Evolutionary conservation across 2,888 invertebrate species (phyloP).

Genomic region (Bellardia pandia): DNA sequence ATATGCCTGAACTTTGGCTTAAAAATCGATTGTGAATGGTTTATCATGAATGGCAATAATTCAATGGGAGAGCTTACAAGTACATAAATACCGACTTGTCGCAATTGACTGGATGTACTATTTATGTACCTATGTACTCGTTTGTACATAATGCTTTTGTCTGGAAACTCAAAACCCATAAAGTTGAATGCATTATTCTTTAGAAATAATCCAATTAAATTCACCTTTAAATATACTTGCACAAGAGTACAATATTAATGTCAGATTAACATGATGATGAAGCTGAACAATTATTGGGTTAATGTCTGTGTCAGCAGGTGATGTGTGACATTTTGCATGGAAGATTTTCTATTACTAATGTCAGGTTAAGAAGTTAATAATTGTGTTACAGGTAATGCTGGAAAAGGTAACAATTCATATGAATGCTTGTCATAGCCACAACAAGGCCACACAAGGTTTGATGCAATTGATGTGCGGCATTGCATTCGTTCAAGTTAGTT

Average conservation of each 20-base stretch:
- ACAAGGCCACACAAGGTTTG: background rate
- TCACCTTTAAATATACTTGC: background rate
- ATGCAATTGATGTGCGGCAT: too few species aligned
- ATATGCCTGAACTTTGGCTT: slow-evolving; percentile 27
- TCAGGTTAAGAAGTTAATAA: background rate
- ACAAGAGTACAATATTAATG: background rate
- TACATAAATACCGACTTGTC: background rate
- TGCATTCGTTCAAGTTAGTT: too few species aligned
- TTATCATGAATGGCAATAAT: slow-evolving; percentile 23
- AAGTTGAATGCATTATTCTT: slow-evolving; percentile 25
- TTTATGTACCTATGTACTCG: background rate
- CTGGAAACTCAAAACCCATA: slow-evolving; percentile 10
- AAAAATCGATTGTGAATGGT: slow-evolving; percentile 22
- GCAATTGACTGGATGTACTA: background rate
- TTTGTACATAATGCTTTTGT: background rate
- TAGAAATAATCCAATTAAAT: slow-evolving; percentile 33
- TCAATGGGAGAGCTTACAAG: background rate
- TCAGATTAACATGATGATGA: slow-evolving; percentile 5
- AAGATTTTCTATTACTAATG: background rate
- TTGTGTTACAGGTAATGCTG: background rate
- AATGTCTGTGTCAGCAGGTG: background rate
- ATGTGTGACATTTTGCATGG: background rate
- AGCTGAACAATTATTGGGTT: background rate
- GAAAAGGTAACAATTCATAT: background rate
- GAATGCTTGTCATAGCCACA: background rate